phyloP scores from a whole-genome alignment of 2,113 vertebrate genomes.

The Seriola dumerili region DNA sequence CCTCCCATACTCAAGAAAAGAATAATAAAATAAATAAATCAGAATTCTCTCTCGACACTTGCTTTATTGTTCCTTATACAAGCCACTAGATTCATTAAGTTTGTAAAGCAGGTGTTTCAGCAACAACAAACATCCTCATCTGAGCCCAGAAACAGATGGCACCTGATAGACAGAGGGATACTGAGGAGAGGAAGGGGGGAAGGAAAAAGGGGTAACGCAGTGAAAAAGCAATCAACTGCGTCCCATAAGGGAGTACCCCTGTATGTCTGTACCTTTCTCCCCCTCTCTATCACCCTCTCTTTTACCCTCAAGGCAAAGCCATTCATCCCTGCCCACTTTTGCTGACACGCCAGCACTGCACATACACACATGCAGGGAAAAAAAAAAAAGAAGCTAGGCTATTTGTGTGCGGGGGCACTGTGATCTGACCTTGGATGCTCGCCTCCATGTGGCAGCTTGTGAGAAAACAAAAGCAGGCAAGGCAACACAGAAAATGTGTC shows the following conservation, averaged over 20 bases:
- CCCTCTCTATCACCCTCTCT: slow-evolving; percentile 35
- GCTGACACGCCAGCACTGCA: slow-evolving; percentile 58
- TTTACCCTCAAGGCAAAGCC: slow-evolving; percentile 59
- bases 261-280: slow-evolving; percentile 28
- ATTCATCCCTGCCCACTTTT: slow-evolving; percentile 72
- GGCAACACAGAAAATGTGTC: slow-evolving; percentile 32
- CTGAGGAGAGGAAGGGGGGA: slow-evolving; percentile 14
- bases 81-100: slow-evolving; percentile 63
- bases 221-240: slow-evolving; percentile 64
- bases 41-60: slow-evolving; percentile 20
- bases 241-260: slow-evolving; percentile 61
- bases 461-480: slow-evolving; percentile 48
- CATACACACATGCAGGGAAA: not conserved
- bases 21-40: slow-evolving; percentile 38
- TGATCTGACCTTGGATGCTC: slow-evolving; percentile 65
- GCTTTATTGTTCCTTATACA: slow-evolving; percentile 46
- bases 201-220: slow-evolving; percentile 22
- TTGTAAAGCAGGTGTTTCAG: slow-evolving; percentile 66
- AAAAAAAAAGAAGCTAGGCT: slow-evolving; percentile 25
- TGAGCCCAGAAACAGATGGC: slow-evolving; percentile 71
- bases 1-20: slow-evolving; percentile 13
- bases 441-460: slow-evolving; percentile 47
- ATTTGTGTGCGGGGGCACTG: slow-evolving; percentile 52
- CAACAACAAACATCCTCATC: slow-evolving; percentile 64
- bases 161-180: slow-evolving; percentile 53